Base-by-base conservation (phyloP, 1,140 invertebrate species). In the Diorhabda sublineata region DNA sequence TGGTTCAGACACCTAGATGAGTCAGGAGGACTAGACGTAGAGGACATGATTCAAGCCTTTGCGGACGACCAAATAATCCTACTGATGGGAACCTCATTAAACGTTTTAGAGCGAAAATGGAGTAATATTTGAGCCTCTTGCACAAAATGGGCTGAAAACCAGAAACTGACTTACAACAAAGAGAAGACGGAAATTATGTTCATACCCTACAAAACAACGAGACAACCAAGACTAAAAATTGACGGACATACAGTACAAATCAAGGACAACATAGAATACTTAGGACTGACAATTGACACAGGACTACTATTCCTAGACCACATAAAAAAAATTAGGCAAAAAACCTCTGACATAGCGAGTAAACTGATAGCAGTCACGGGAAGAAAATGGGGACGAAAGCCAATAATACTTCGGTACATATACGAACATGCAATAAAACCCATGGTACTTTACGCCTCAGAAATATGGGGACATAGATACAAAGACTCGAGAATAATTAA, bases 111-210 rank as follows among this genome's bases (percentile, higher is more conserved):
- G 42, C 26, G 8, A 9, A 67, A 41, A 42, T 74, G 65, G 73
- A 58, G 41, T 7, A 47, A 42, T 5, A 59, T 64, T 1, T 66
- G 68, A 63, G 61, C 52, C 42, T 44, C 52, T 3, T 67, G 65
- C 42, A 3, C 56, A 4, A 5, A 6, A 3, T 72, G 68, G 70
- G 61, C 41, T 2, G 52, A 5, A 4, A 44, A 8, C 43, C 45
- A 58, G 41, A 66, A 64, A 61, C 42, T 72, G 5, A 63, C 45
- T 8, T 74, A 75, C 57, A 73, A 73, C 45, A 42, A 26, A n/a
- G 45, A 68, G 0, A 75, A 74, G 57, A 75, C 74, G 2, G 69
- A 69, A 11, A 58, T 58, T 9, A 72, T 75, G 60, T 74, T 72
- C 56, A 52, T 64, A 59, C 2, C 6, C 3, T n/a, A 2, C 2